Evolutionary conservation across 1,140 invertebrate genomes (phyloP), one percentile per base, ranked within the genome.

Genomic region (Drosophila kohkoa): DNA sequence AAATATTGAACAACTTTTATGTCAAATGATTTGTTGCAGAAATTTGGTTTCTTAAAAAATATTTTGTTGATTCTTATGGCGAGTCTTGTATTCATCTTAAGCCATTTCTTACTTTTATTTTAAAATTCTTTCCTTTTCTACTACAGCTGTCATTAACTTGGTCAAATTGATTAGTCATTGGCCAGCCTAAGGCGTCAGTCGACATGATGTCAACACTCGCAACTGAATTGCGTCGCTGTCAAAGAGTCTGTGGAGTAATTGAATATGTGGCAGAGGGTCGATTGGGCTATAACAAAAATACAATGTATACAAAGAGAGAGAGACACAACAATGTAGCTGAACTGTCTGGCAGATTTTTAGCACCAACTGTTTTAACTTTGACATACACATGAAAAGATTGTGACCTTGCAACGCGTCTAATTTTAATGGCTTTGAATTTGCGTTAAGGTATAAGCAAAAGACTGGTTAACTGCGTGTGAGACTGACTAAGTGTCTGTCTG

Each of bases 191-290:
- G 38, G 35, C 48, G 57, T 52, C 48, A 51, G 57, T 52, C 48
- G 41, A 46, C 66, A 15, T 41, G 30, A 35, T 60, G 66, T 59
- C 45, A 52, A 58, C 54, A 55, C 38, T 49, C 1, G 5, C 20
- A 52, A 46, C 41, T 43, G 11, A 52, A 46, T 13, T 43, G 11
- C 10, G 35, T 13, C 54, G 46, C 45, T 49, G 58, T 48, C 57
- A 20, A 49, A 11, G 20, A 8, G 5, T 32, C 1, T 54, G n/a
- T 13, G 1, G 13, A 10, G 11, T 30, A 30, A 52, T 52, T 52
- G 11, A 52, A 13, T 51, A 11, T 48, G 6, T 54, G 51, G 51
- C 51, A 32, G 51, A 54, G 51, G 51, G 51, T 52, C 51, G 51
- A 32, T 32, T n/a, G 20, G 28, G 10, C 28, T 35, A 54, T 32